Evolutionary conservation across 2,888 invertebrate species (phyloP).

Genomic region (Plemyria rubiginata): DNA sequence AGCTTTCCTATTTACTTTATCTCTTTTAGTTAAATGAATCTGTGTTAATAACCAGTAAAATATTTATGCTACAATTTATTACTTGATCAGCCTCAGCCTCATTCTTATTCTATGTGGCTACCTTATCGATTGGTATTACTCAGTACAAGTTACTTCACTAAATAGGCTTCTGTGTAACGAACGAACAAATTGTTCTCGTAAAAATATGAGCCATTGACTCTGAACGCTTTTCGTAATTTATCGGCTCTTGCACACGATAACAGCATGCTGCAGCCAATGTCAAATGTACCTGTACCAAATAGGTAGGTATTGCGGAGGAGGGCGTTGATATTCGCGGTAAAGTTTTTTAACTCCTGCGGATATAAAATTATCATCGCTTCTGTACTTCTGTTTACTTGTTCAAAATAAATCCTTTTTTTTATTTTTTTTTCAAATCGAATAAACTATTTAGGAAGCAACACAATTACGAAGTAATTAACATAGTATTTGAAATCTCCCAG

Average conservation of each 20-base stretch:
- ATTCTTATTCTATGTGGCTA: constrained; percentile 52
- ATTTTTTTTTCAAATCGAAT: too few species aligned
- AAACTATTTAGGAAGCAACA: too few species aligned
- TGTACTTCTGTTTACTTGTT: too few species aligned
- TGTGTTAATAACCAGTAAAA: constrained; percentile 19
- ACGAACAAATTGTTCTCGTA: constrained; percentile 39
- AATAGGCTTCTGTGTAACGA: constrained; percentile 37
- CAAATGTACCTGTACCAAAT: too few species aligned
- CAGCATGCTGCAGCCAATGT: constrained; percentile 2
- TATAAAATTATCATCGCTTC: too few species aligned
- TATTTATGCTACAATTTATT: constrained; percentile 51
- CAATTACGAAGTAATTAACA: too few species aligned
- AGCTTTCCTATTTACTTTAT: background rate
- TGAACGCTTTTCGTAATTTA: constrained; percentile 37
- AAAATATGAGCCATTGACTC: constrained; percentile 41
- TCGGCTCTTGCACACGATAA: constrained; percentile 30
- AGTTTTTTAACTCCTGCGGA: too few species aligned
- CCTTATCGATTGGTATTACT: constrained; percentile 49
- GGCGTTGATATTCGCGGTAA: too few species aligned
- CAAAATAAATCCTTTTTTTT: too few species aligned
- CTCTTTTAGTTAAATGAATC: constrained; percentile 4
- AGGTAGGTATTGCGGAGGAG: too few species aligned
- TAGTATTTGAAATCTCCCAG: too few species aligned
- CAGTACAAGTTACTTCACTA: constrained; percentile 39
- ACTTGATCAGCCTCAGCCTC: constrained; percentile 46